These are phyloP conservation scores for Passer montanus DNA, from an alignment of 2,113 vertebrate species.

Conservation along the genomic window DNA sequence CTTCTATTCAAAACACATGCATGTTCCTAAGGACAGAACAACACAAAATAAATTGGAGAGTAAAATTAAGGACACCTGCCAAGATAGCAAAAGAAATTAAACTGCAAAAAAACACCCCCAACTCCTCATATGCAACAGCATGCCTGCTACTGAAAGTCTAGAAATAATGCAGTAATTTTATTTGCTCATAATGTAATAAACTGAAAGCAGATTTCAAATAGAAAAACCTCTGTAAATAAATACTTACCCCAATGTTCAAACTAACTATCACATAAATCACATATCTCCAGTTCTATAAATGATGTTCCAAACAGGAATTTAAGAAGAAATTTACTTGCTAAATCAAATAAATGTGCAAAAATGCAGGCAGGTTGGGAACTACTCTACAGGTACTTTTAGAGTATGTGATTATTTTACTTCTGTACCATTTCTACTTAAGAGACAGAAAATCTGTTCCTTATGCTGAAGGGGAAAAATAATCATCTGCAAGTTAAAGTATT, in stretches of 20 bases:
- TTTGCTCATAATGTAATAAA: not conserved
- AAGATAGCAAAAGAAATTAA: not conserved
- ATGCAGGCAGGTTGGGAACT: not conserved
- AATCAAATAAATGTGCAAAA: not conserved
- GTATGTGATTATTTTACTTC: not conserved
- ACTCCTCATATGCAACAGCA: not conserved
- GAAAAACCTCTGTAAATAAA: not conserved
- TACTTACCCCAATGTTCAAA: not conserved
- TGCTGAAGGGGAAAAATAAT: not conserved
- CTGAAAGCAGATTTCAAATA: not conserved
- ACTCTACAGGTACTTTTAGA: not conserved
- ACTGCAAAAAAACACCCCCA: not conserved
- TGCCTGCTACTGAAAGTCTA: not conserved
- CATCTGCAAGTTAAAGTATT: not conserved
- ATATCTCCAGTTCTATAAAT: not conserved
- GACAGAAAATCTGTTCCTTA: not conserved
- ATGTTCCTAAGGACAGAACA: not conserved
- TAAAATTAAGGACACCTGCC: constrained; percentile 5
- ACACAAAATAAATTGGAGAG: not conserved
- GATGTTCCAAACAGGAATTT: not conserved
- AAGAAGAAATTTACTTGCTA: not conserved
- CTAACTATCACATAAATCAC: not conserved
- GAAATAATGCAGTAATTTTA: not conserved
- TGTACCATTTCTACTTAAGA: not conserved
- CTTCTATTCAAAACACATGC: constrained; percentile 29